These are phyloP conservation scores for Caenorhabditis elegans DNA, from an alignment of 1,140 invertebrate genomes.

Conservation along the genomic window WBcel235 BX284603.4:5499001-5499500, in stretches of 20 bases:
- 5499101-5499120: too few relatives aligned
- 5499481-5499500: not conserved
- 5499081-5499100: too few relatives aligned
- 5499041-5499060: too few relatives aligned
- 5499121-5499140: not conserved
- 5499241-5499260: not conserved
- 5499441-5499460: constrained; percentile 43
- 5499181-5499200: not conserved
- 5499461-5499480: constrained; percentile 1
- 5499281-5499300: not conserved
- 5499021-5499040: too few relatives aligned
- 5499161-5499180: not conserved
- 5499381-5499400: constrained; percentile 33
- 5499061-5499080: too few relatives aligned
- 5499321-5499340: not conserved
- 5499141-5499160: not conserved
- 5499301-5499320: not conserved
- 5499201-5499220: not conserved
- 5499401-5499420: constrained; percentile 39
- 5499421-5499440: constrained; percentile 43
- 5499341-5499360: constrained; percentile 25
- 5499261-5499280: not conserved
- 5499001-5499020: too few relatives aligned
- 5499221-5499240: not conserved
- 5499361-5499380: constrained; percentile 24